These are phyloP conservation scores for Cristatella mucedo DNA, from an alignment of 2,888 invertebrate species.

Conservation along the genomic window DNA sequence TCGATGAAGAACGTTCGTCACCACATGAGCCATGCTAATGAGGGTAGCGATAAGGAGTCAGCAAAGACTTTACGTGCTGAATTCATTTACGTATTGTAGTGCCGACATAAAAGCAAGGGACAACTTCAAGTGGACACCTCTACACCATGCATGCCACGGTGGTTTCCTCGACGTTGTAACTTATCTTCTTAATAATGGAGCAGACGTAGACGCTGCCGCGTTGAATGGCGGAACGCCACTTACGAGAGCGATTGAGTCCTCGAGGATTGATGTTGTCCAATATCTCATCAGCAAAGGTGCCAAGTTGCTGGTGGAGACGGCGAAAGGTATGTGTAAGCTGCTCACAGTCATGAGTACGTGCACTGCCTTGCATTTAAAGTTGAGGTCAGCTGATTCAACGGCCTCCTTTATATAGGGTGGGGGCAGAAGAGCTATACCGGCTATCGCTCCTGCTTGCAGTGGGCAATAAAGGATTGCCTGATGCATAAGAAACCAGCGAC, in stretches of 20 bases:
- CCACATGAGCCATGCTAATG: no score
- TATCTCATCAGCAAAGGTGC: constrained; percentile 32
- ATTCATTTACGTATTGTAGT: constrained; percentile 20
- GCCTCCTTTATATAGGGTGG: no score
- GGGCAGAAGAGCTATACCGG: no score
- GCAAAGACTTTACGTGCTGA: no score
- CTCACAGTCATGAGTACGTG: no score
- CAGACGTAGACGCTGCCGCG: constrained; percentile 30
- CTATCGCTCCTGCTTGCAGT: no score
- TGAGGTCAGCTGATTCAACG: no score
- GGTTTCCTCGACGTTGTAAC: constrained; percentile 35
- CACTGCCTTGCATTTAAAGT: no score
- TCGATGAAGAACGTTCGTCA: no score
- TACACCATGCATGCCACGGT: constrained; percentile 38
- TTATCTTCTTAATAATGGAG: constrained; percentile 30
- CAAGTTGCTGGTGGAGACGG: constrained; percentile 32
- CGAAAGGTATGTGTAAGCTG: constrained; percentile 34
- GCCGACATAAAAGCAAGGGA: constrained; percentile 34
- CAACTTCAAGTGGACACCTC: constrained; percentile 39
- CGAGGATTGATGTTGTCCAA: constrained; percentile 30
- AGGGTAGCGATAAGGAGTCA: no score
- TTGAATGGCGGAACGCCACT: constrained; percentile 38
- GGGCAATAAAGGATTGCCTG: no score
- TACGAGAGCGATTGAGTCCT: constrained; percentile 36
- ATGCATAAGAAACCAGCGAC: no score